phyloP scores from a whole-genome alignment of 2,797 vertebrate species.

The Sebastiscus tertius region DNA sequence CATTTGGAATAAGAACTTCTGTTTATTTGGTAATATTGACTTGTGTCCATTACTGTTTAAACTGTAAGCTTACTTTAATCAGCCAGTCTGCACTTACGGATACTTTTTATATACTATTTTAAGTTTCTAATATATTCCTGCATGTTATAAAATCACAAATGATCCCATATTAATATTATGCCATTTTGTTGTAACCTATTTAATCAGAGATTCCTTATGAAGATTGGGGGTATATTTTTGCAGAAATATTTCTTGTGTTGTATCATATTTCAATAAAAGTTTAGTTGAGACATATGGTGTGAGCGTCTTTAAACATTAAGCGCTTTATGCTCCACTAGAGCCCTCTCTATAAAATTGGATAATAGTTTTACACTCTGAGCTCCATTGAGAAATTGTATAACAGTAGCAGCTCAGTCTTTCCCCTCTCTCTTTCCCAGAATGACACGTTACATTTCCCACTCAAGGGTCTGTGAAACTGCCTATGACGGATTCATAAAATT shows the following conservation, averaged over 20 bases:
- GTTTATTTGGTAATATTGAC: constrained; percentile 14
- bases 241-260: constrained; percentile 68
- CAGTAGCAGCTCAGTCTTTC: constrained; percentile 39
- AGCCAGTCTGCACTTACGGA: constrained; percentile 37
- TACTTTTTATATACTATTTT: constrained; percentile 53
- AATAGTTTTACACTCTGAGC: constrained; percentile 30
- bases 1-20: constrained; percentile 6
- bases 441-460: constrained; percentile 34
- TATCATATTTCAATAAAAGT: constrained; percentile 71
- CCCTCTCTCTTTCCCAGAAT: constrained; percentile 17
- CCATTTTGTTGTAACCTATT: constrained; percentile 70
- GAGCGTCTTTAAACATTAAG: constrained; percentile 34
- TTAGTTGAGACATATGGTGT: constrained; percentile 37
- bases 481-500: constrained; percentile 34
- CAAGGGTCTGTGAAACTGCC: constrained; percentile 24
- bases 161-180: constrained; percentile 56
- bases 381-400: constrained; percentile 23
- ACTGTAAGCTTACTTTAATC: constrained; percentile 44
- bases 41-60: constrained; percentile 42
- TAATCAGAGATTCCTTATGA: constrained; percentile 71
- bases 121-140: constrained; percentile 76
- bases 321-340: constrained; percentile 14
- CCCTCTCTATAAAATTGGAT: constrained; percentile 14
- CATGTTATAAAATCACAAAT: constrained; percentile 63
- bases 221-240: constrained; percentile 78